Evolutionary conservation across 2,888 invertebrate genomes (phyloP).

Genomic region (Pinctada fucata): DNA sequence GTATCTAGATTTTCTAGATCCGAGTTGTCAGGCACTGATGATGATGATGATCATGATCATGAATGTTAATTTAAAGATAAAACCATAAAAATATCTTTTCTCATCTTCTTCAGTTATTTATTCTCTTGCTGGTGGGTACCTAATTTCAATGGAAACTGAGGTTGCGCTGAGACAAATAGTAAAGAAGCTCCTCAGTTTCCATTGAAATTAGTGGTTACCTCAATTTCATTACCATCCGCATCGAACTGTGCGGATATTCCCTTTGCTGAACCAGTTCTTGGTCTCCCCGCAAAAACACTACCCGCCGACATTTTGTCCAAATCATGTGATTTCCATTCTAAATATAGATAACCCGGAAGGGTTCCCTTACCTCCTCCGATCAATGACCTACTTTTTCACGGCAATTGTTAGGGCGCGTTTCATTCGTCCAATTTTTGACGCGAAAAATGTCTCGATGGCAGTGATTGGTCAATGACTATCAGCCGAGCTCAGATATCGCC

Average conservation of each 20-base stretch:
- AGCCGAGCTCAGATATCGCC: conserved; percentile 22
- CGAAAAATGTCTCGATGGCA: too few species aligned
- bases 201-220: conserved; percentile 51
- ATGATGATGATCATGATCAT: too few species aligned
- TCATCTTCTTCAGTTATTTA: too few species aligned
- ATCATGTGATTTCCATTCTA: conserved; percentile 32
- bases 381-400: not conserved
- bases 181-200: too few species aligned
- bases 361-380: conserved; percentile 1
- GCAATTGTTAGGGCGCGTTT: not conserved
- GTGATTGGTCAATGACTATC: conserved; percentile 64
- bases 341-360: conserved; percentile 42
- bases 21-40: too few species aligned
- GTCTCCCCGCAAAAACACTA: conserved; percentile 69
- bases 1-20: too few species aligned
- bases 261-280: conserved; percentile 65
- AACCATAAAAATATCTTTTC: too few species aligned
- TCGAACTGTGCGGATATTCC: conserved; percentile 57
- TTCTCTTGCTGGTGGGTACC: too few species aligned
- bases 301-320: conserved; percentile 65
- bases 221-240: conserved; percentile 72
- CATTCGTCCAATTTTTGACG: too few species aligned
- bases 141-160: too few species aligned
- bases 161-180: too few species aligned
- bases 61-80: too few species aligned